A percentile compares a stretch with the other conserved stretches of the same genome.
phyloP scores from a whole-genome alignment of 1,140 invertebrate genomes.

The Cyrtorhinus lividipennis region DNA sequence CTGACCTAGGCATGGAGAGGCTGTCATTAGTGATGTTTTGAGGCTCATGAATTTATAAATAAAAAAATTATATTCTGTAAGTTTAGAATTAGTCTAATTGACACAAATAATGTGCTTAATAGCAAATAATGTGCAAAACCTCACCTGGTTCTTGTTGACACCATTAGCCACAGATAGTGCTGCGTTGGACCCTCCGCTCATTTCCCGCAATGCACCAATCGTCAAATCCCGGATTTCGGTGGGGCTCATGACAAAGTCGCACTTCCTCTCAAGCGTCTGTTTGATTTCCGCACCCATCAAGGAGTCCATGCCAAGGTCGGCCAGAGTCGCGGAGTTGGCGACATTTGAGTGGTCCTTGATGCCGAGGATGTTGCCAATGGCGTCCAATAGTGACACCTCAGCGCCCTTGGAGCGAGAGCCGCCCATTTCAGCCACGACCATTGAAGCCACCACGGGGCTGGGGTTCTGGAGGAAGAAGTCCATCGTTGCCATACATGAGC shows the following conservation, averaged over 20 bases:
- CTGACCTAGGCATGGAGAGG: constrained; percentile 18
- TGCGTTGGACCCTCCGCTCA: constrained; percentile 29
- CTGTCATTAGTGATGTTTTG: neutral
- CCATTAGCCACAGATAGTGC: neutral
- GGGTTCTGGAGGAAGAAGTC: constrained; percentile 60
- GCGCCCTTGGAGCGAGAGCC: constrained; percentile 32
- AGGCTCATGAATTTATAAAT: constrained; percentile 30
- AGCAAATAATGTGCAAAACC: too few species aligned
- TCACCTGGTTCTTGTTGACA: neutral
- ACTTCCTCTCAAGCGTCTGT: constrained; percentile 84
- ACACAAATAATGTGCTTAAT: neutral
- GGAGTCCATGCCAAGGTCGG: constrained; percentile 92
- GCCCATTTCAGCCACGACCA: constrained; percentile 56
- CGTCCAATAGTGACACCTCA: constrained; percentile 42
- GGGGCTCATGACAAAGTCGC: constrained; percentile 73
- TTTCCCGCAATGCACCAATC: constrained; percentile 51
- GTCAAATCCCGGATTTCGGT: constrained; percentile 75
- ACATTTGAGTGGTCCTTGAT: constrained; percentile 70
- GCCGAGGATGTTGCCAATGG: constrained; percentile 68
- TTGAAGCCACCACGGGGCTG: constrained; percentile 68
- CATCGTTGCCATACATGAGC: constrained; percentile 70
- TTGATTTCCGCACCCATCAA: constrained; percentile 97
- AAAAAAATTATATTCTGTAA: constrained; percentile 17
- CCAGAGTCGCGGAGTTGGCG: constrained; percentile 54
- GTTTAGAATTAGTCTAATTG: neutral